Conservation (phyloP, 2,113 vertebrate species). For the Cyanocitta stelleri region DNA sequence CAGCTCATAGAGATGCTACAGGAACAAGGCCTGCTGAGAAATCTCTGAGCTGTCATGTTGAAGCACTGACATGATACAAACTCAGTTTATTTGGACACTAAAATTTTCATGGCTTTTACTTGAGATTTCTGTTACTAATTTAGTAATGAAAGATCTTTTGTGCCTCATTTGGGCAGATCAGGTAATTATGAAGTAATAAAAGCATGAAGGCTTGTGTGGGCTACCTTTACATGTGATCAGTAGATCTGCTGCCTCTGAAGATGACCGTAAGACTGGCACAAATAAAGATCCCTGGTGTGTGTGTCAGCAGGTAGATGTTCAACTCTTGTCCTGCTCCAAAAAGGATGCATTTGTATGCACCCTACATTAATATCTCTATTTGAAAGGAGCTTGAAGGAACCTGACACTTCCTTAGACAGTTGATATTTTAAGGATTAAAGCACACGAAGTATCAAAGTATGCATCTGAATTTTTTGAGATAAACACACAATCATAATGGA, state of each 20-base stretch:
- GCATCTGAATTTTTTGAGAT: not conserved
- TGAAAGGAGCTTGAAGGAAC: not conserved
- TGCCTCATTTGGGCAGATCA: not conserved
- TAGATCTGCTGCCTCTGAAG: not conserved
- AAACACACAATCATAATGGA: not conserved
- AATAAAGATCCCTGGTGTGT: not conserved
- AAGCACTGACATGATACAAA: not conserved
- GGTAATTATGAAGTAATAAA: not conserved
- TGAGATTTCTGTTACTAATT: not conserved
- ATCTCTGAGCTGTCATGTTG: not conserved
- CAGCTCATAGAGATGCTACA: not conserved
- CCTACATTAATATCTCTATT: not conserved
- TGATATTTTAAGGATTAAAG: not conserved
- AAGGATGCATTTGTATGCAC: not conserved
- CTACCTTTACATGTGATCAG: not conserved
- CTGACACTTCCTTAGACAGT: not conserved
- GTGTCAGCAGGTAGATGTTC: not conserved
- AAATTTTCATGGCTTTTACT: not conserved
- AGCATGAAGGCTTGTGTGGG: not conserved
- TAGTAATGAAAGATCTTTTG: not conserved
- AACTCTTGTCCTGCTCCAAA: not conserved
- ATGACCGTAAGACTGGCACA: not conserved
- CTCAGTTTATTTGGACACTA: not conserved
- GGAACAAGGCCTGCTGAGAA: not conserved
- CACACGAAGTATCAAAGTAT: not conserved